Evolutionary conservation across 2,888 invertebrate genomes (phyloP), one percentile per base, ranked within the genome.

Genomic region (Troilus luridus): DNA sequence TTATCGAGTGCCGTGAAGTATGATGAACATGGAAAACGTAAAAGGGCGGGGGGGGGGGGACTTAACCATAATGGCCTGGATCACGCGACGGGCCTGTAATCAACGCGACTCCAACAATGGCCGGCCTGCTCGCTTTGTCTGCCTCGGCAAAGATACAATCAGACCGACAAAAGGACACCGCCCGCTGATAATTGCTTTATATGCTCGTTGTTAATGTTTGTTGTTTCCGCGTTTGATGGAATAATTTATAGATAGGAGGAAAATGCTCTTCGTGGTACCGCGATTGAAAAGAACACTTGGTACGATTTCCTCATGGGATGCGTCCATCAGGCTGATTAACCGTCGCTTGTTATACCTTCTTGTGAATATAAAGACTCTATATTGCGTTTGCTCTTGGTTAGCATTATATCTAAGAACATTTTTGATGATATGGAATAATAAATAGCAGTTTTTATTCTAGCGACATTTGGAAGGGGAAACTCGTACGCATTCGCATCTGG

Each of bases 1-100:
- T 72, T 72, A 72, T 72, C 72, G 72, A 72, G 72, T 72, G 72
- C 72, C 72, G 72, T 72, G 72, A 72, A 72, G 72, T 72, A 72
- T 72, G 72, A 72, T 72, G 72, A 72, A 72, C 72, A 72, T 72
- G 72, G 72, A 72, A 72, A 72, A 72, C 27, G 72, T 72, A 72
- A 72, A 72, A 72, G 72, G 72, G 72, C 72, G n/a, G n/a, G n/a
- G n/a, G 27, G 27, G 6, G 72, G 72, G 6, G 17, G 27, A 72
- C 27, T 72, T 72, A 72, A 72, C 72, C 72, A 72, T 72, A 72
- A 72, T 27, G 72, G 72, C 72, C 27, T 27, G 72, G 27, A 27
- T 72, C 72, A 72, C 72, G 72, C 72, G 72, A 72, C 14, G 27
- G 72, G 27, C 27, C 72, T 72, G 72, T 72, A 72, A 72, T 72